A percentile compares a stretch with the other conserved stretches of the same genome.
Evolutionary conservation across 2,113 vertebrate species (phyloP).

Genomic region (Egretta garzetta): DNA sequence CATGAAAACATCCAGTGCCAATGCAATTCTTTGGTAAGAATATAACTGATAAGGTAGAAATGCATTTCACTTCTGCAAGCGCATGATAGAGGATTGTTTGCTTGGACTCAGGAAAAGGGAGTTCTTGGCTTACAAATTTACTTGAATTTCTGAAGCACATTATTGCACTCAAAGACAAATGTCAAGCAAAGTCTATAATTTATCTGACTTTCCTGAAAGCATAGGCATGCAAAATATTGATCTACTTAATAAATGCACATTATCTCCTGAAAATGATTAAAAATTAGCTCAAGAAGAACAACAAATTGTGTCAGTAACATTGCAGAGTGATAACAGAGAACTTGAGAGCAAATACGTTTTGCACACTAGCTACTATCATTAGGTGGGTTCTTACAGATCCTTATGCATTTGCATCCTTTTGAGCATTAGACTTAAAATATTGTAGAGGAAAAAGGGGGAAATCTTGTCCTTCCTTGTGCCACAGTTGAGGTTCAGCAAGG

Average conservation of each 20-base stretch:
- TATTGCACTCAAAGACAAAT: conserved; percentile 40
- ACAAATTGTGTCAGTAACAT: not conserved
- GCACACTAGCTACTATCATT: accelerated
- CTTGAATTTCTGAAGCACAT: conserved; percentile 41
- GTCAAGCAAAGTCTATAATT: conserved; percentile 51
- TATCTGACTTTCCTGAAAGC: conserved; percentile 57
- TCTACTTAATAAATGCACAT: not conserved
- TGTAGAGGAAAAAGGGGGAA: not conserved
- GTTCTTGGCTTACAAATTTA: conserved; percentile 5
- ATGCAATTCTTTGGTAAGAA: not conserved
- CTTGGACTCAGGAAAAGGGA: not conserved
- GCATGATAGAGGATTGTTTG: conserved; percentile 7
- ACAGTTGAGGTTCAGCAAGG: not conserved
- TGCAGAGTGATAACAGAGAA: not conserved
- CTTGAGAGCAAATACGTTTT: not conserved
- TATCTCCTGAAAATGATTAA: conserved; percentile 6
- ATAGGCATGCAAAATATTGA: not conserved
- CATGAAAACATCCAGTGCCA: not conserved
- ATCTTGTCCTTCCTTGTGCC: not conserved
- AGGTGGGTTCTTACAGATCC: not conserved
- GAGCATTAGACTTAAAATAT: not conserved
- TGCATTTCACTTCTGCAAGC: not conserved
- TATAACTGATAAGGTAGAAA: not conserved
- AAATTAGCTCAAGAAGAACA: conserved; percentile 5
- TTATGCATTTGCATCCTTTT: not conserved